phyloP scores from a whole-genome alignment of 2,113 vertebrate species.

The Daphoenositta chrysoptera region DNA sequence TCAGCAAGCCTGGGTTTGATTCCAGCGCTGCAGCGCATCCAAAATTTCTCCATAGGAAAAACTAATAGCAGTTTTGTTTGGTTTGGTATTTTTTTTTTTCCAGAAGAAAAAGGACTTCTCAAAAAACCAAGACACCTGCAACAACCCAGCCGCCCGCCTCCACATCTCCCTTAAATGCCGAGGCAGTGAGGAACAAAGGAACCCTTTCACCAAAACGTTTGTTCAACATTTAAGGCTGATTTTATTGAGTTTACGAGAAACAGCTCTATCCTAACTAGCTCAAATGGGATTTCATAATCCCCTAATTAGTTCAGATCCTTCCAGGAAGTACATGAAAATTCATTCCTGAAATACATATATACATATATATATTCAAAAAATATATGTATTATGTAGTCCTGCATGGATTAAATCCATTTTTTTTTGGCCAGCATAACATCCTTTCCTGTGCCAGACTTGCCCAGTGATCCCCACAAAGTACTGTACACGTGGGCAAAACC shows the following conservation, averaged over 20 bases:
- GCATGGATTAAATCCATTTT: not conserved
- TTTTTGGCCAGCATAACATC: not conserved
- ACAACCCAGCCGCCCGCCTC: not conserved
- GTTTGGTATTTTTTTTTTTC: not conserved
- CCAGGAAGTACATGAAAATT: not conserved
- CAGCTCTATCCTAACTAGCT: not conserved
- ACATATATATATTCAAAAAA: not conserved
- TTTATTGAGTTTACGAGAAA: not conserved
- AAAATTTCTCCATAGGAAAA: not conserved
- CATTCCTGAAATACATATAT: not conserved
- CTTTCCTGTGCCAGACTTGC: not conserved
- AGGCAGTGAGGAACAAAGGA: conserved; percentile 17
- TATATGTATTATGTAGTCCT: not conserved
- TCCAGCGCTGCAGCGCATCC: accelerated
- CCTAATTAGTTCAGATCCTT: not conserved
- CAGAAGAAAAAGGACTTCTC: not conserved
- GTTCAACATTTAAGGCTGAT: not conserved
- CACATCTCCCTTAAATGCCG: not conserved
- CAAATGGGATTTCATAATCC: conserved; percentile 10
- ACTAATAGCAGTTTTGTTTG: not conserved
- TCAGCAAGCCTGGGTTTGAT: not conserved
- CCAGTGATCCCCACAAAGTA: not conserved
- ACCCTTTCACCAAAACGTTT: not conserved
- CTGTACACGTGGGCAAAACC: not conserved
- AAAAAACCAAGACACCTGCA: conserved; percentile 32